phyloP scores from a whole-genome alignment of 1,140 invertebrate genomes.

The Oncopodura yosiiana region DNA sequence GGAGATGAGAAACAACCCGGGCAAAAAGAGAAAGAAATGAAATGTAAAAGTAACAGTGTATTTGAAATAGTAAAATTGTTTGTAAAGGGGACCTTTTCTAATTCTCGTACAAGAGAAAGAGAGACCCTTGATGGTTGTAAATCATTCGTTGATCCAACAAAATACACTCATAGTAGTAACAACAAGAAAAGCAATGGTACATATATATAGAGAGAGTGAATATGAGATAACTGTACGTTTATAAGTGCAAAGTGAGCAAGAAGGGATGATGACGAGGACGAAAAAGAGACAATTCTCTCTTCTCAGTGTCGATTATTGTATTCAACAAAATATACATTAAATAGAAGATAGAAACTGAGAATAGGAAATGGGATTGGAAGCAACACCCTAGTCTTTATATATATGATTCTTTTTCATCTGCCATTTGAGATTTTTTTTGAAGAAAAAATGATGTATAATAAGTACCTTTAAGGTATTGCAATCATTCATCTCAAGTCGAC shows the following conservation, averaged over 20 bases:
- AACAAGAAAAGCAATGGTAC: neutral
- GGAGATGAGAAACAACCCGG: neutral
- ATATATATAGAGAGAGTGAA: neutral
- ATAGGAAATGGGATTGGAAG: neutral
- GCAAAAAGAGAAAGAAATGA: neutral
- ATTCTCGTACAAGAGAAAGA: too few relatives aligned
- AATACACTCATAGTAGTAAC: conserved; percentile 15
- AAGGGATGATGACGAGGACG: conserved; percentile 4
- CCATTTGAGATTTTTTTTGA: too few relatives aligned
- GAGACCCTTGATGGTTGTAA: conserved; percentile 32
- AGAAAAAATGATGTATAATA: conserved; percentile 21
- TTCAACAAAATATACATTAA: neutral
- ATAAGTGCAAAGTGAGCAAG: neutral
- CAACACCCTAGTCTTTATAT: conserved; percentile 8
- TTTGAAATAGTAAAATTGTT: conserved; percentile 10
- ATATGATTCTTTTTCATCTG: too few relatives aligned
- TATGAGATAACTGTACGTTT: neutral
- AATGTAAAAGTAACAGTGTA: neutral
- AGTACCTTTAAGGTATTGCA: conserved; percentile 5
- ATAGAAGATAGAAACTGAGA: neutral
- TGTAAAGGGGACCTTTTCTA: conserved; percentile 15
- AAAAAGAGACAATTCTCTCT: conserved; percentile 2
- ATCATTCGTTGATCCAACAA: conserved; percentile 24
- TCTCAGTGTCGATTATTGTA: neutral
- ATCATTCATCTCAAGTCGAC: conserved; percentile 8